Percentiles rank a stretch among this genome's conserved stretches.
phyloP scores from a whole-genome alignment of 2,888 invertebrate genomes.

The Leptodirus hochenwartii region DNA sequence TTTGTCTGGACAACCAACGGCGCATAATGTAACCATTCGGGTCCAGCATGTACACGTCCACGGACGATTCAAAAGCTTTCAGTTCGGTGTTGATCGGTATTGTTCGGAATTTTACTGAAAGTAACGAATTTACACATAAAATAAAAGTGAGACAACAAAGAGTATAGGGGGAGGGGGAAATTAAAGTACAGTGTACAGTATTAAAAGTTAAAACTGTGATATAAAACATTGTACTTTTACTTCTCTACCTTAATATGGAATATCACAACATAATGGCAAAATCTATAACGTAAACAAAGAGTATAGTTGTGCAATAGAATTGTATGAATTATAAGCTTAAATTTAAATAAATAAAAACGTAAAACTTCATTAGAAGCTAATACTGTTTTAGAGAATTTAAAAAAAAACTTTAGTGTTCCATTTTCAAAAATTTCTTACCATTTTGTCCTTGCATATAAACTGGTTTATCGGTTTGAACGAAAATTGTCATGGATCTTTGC shows the following conservation, averaged over 20 bases:
- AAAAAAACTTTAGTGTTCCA: too few relatives aligned
- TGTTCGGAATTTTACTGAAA: slow-evolving; percentile 66
- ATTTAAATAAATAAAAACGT: too few relatives aligned
- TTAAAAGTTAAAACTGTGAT: too few relatives aligned
- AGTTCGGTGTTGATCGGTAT: slow-evolving; percentile 87
- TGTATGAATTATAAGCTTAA: too few relatives aligned
- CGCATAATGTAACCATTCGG: slow-evolving; percentile 75
- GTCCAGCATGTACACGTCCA: slow-evolving; percentile 85
- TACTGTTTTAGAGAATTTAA: too few relatives aligned
- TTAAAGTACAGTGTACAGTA: background rate
- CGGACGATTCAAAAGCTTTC: slow-evolving; percentile 75
- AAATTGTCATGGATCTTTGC: slow-evolving; percentile 83
- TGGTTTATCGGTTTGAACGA: slow-evolving; percentile 88
- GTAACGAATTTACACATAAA: slow-evolving; percentile 10
- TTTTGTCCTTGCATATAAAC: slow-evolving; percentile 86
- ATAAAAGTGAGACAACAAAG: slow-evolving; percentile 5
- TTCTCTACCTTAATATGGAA: too few relatives aligned
- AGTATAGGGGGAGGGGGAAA: slow-evolving; percentile 1
- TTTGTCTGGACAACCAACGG: slow-evolving; percentile 85
- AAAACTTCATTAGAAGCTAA: too few relatives aligned
- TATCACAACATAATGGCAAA: too few relatives aligned
- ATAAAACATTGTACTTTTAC: too few relatives aligned
- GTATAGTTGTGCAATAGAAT: too few relatives aligned
- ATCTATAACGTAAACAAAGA: too few relatives aligned
- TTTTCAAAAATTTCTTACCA: too few relatives aligned